Base-by-base conservation (phyloP, 1,140 invertebrate species). In the Drosophila kepulauana region DNA sequence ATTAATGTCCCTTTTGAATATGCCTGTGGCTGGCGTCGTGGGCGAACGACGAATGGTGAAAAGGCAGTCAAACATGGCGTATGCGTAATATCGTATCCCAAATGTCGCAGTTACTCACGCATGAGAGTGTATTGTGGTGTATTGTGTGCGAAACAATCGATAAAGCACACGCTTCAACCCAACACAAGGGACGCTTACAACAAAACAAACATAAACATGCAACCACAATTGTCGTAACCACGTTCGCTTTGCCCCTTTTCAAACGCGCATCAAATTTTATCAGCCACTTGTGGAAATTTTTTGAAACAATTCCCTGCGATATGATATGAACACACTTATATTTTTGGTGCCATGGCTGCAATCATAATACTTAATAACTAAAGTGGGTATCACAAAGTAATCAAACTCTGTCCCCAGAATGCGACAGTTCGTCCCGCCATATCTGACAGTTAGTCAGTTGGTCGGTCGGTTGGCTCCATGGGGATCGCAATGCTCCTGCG, bases 211-310 rank as follows among this genome's bases (percentile, higher is more conserved):
- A 71, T 70, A 63, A 61, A 65, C 75, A 67, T 46, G 49, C 58
- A 45, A 62, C 30, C 75, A 64, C 62, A 46, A 51, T 38, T 15
- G 30, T 46, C 25, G 41, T 52, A 64, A 51, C 46, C 65, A 61
- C 65, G 73, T 75, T 48, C 62, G 66, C 38, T 79, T 75, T 67
- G 66, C 49, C 76, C 56, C 56, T 35, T 52, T 62, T 63, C 78
- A 81, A 59, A 73, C 54, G 78, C 78, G 62, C 85, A 85, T 89
- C 85, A 74, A 85, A 81, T 90, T 89, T 89, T 81, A 89, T 89
- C 85, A 89, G 82, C 71, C 85, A 89, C 85, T 89, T 89, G 85
- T 85, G 85, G 86, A 72, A 80, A 78, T 76, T 85, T 74, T 75
- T 67, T 8, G 52, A 85, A 88, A 81, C 75, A 85, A 85, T 81